Evolutionary conservation across 2,888 invertebrate genomes (phyloP), one percentile per base, ranked within the genome.

Genomic region (Lagria hirta): DNA sequence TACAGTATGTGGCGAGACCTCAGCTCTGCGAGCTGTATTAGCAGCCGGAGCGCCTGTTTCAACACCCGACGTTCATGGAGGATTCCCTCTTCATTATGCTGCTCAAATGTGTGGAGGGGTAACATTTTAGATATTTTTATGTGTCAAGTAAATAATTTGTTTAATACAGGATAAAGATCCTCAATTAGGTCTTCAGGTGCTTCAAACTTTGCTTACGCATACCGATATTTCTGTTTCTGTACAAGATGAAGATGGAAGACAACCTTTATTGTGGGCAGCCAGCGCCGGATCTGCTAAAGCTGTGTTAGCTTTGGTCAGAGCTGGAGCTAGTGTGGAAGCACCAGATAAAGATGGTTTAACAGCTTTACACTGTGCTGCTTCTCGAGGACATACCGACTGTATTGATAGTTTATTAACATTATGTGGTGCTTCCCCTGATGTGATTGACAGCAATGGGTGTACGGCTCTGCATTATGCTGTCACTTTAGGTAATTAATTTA

Each of bases 381-480:
- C 95, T 1, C 80, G 97, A 38, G 98, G 98, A 1, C 96, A 97
- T 68, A 87, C 88, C 0, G 88, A 92, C 62, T 94, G 94, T 60
- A 78, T 95, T 34, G 94, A 95, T 62, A 86, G 89, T 0, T 71
- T 98, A 41, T 81, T 95, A 1, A 88, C 88, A 6, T 74, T 94
- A 3, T 93, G 93, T 65, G 91, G 91, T 0, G 90, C 93, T 1
- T 83, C 87, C 13, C 87, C 93, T 0, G 94, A 97, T 70, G 82
- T 89, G 7, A 83, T 86, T 8, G 97, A 98, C 71, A 86, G 86
- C 29, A 96, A 96, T 67, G 96, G 95, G 1, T 97, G 96, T 67
- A 94, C 97, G 0, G 90, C 98, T 0, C 73, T 99, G 14, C 98
- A 98, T 72, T 99, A 98, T 67, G 92, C 98, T 2, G 93, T 95